These are phyloP conservation scores for Pyrrhia umbra DNA, from an alignment of 2,888 invertebrate species.

Conservation along the genomic window DNA sequence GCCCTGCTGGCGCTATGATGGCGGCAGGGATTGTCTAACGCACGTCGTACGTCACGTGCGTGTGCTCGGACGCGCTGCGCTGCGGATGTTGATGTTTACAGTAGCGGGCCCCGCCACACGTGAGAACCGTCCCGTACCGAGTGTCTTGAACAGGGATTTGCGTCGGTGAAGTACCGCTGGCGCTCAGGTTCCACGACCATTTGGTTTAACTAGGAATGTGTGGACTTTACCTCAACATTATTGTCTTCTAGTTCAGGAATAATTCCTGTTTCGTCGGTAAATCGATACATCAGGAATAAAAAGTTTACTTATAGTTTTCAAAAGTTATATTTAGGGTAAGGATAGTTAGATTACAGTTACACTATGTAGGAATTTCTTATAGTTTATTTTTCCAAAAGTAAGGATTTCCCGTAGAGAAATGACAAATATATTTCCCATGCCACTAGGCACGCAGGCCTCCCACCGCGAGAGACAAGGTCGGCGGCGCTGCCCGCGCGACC, in stretches of 20 bases:
- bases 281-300: no score
- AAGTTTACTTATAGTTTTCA: no score
- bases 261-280: no score
- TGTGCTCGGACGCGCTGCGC: neutral
- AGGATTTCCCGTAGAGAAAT: slow-evolving; percentile 12
- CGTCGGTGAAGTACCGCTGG: slow-evolving; percentile 14
- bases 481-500: slow-evolving; percentile 8
- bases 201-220: neutral
- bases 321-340: no score
- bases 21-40: slow-evolving; percentile 8
- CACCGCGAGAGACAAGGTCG: slow-evolving; percentile 18
- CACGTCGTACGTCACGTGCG: slow-evolving; percentile 35
- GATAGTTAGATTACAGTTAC: neutral
- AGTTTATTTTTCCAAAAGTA: neutral
- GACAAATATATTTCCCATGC: slow-evolving; percentile 10
- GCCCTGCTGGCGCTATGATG: slow-evolving; percentile 9
- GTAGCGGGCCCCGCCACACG: slow-evolving; percentile 4
- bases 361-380: neutral
- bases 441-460: neutral
- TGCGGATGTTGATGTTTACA: slow-evolving; percentile 24
- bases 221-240: no score
- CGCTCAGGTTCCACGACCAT: slow-evolving; percentile 10
- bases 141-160: slow-evolving; percentile 7
- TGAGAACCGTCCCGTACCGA: slow-evolving; percentile 26
- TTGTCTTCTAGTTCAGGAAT: no score